These are phyloP conservation scores for Gasterosteus aculeatus DNA, from an alignment of 2,113 vertebrate species.

Conservation along the genomic window DNA sequence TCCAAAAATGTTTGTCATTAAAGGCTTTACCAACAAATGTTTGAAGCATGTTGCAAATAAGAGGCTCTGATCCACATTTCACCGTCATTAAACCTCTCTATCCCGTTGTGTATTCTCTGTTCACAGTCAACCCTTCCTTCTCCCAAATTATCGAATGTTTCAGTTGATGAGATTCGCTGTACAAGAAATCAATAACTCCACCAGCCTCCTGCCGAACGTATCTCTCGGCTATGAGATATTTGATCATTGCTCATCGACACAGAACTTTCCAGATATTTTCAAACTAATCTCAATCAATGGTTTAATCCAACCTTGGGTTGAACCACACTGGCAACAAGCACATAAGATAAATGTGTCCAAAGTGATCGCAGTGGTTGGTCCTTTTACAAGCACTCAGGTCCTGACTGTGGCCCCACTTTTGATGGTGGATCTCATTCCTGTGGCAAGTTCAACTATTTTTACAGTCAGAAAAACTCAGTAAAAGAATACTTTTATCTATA, in stretches of 20 bases:
- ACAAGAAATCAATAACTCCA: constrained; percentile 89
- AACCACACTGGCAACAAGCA: not conserved
- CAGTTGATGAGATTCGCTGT: constrained; percentile 86
- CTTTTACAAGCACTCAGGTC: constrained; percentile 65
- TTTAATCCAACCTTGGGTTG: constrained; percentile 44
- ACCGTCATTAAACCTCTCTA: not conserved
- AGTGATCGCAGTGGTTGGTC: constrained; percentile 78
- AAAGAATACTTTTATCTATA: not conserved
- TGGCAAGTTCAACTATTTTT: constrained; percentile 75
- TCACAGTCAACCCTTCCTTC: constrained; percentile 64
- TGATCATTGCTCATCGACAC: constrained; percentile 77
- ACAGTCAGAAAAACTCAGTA: not conserved
- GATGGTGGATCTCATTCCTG: constrained; percentile 79
- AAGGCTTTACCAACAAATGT: not conserved
- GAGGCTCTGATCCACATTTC: not conserved
- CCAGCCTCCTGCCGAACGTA: constrained; percentile 82
- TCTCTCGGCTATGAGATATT: constrained; percentile 86
- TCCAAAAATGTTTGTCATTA: not conserved
- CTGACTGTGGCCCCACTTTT: constrained; percentile 77
- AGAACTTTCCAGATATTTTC: constrained; percentile 75
- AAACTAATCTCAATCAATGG: constrained; percentile 61
- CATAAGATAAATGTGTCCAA: constrained; percentile 57
- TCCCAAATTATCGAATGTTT: constrained; percentile 76
- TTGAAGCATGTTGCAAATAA: not conserved
- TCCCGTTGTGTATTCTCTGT: constrained; percentile 1